Evolutionary conservation across 2,888 invertebrate species (phyloP).

Genomic region (Microplitis deprimator): DNA sequence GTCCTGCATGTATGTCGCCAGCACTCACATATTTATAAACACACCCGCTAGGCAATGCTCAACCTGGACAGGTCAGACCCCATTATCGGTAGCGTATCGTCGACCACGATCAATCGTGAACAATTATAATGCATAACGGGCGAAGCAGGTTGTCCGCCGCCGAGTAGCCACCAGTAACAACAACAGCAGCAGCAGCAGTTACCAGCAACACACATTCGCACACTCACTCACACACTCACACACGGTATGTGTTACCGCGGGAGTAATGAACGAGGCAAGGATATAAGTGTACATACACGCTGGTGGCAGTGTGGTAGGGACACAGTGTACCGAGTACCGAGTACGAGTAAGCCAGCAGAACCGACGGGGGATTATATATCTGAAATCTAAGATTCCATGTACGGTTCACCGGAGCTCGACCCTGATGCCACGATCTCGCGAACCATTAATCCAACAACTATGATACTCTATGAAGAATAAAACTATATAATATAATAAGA

Average conservation of each 20-base stretch:
- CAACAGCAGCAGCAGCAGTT: background rate
- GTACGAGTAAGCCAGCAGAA: constrained; percentile 15
- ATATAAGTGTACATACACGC: constrained; percentile 28
- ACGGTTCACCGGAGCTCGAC: constrained; percentile 61
- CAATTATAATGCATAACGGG: constrained; percentile 60
- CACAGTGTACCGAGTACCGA: background rate
- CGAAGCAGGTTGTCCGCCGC: constrained; percentile 52
- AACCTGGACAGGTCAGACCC: constrained; percentile 41
- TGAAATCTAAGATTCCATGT: constrained; percentile 60
- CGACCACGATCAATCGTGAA: constrained; percentile 52
- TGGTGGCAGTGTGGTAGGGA: background rate
- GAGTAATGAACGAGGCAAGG: constrained; percentile 35
- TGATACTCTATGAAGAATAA: constrained; percentile 30
- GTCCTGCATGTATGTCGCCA: constrained; percentile 10
- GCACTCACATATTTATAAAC: constrained; percentile 45
- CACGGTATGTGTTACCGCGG: constrained; percentile 32
- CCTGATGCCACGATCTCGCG: constrained; percentile 59
- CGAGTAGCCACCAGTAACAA: constrained; percentile 20
- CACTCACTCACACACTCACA: background rate
- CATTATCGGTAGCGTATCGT: constrained; percentile 52
- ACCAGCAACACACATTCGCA: constrained; percentile 49
- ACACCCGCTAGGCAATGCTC: constrained; percentile 35
- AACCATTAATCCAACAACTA: constrained; percentile 55
- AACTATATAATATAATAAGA: constrained; percentile 6
- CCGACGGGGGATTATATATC: constrained; percentile 46